Evolutionary conservation across 2,113 vertebrate species (phyloP), one percentile per base, ranked within the genome.

Genomic region (Vulpes vulpes): DNA sequence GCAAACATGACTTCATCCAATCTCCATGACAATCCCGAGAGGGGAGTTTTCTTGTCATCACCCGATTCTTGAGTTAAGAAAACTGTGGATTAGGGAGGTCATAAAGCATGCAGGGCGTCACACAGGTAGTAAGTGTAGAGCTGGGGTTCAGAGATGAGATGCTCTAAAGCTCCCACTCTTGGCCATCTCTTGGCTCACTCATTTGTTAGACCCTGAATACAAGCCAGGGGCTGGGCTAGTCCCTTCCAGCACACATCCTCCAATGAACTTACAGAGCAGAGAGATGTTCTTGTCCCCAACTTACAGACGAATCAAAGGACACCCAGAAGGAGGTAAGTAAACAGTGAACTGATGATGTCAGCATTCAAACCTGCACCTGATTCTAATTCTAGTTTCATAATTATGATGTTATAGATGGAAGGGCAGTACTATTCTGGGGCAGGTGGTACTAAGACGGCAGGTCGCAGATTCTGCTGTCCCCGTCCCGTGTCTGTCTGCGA

Each of bases 71-170:
- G 65, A 78, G 38, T 32, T 71, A 69, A 65, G 15, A 64, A 83
- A 73, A 95, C 59, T 32, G 11, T 20, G 38, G 69, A 89, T 82
- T 27, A 90, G 67, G 89, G 30, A 96, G 89, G 94, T 78, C 19
- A 94, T 57, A 43, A 57, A 71, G 81, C 0, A 14, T 10, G 49
- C 5, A 43, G 83, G 67, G 30, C 0, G 1, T 38, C 25, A 10
- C 0, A 0, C 2, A 49, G 96, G 67, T 38, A 43, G 22, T 8
- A 74, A 83, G 74, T 3, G 1, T 1, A 30, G 73, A 78, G 81
- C 55, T 27, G 43, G 74, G 53, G 51, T 17, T 62, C 25, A 1
- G 4, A 32, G 49, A 4, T 81, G 87, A 49, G 87, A n/a, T 43
- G 53, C 30, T 80, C 60, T 83, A 10, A 25, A 89, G 94, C 14